phyloP scores from a whole-genome alignment of 1,140 invertebrate species.

The Apis cerana region DNA sequence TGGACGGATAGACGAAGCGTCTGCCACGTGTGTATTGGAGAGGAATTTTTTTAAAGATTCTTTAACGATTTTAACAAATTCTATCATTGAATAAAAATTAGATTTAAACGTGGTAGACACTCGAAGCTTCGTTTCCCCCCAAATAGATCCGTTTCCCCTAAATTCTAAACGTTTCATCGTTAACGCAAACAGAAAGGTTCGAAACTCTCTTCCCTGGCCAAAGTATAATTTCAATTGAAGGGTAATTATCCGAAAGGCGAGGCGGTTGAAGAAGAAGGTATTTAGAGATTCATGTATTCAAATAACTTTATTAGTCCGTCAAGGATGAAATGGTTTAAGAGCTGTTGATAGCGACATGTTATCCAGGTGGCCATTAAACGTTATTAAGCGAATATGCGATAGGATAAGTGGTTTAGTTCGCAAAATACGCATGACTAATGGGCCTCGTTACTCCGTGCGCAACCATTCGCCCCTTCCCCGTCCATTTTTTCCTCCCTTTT shows the following conservation, averaged over 20 bases:
- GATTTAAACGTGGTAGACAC: no score
- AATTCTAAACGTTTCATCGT: no score
- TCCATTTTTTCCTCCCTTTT: neutral
- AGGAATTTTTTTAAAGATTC: no score
- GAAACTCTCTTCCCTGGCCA: no score
- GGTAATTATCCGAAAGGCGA: neutral
- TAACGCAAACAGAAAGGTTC: no score
- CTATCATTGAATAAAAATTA: no score
- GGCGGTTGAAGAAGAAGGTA: neutral
- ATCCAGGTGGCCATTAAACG: slow-evolving; percentile 11
- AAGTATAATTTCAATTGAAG: slow-evolving; percentile 4
- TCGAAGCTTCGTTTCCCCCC: no score
- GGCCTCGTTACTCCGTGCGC: neutral
- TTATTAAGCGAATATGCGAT: slow-evolving; percentile 18
- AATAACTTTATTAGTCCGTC: slow-evolving; percentile 25
- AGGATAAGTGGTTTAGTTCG: slow-evolving; percentile 19
- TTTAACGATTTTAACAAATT: no score
- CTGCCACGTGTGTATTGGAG: no score
- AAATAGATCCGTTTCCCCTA: no score
- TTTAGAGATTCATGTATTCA: slow-evolving; percentile 32
- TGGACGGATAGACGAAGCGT: no score
- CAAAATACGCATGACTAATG: slow-evolving; percentile 21
- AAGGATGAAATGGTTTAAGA: slow-evolving; percentile 25
- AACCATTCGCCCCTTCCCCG: neutral
- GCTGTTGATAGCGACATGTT: slow-evolving; percentile 31